Evolutionary conservation across 2,113 vertebrate species (phyloP).

Genomic region (Lanius collurio): DNA sequence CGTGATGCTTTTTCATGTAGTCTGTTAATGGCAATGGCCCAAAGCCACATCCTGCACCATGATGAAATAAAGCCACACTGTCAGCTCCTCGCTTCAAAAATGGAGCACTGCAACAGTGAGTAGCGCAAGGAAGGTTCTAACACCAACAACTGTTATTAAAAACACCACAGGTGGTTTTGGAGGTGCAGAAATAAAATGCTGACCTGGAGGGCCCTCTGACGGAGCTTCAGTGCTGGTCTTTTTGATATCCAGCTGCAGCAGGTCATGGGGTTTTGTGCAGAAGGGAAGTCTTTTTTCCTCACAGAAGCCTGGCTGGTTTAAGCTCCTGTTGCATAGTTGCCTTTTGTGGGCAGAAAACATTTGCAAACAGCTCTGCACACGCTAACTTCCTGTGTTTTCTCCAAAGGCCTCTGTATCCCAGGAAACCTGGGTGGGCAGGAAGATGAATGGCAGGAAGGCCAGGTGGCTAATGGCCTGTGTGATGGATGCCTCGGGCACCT

Average conservation of each 20-base stretch:
- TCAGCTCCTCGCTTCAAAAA: background rate
- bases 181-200: background rate
- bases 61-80: background rate
- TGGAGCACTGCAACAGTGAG: background rate
- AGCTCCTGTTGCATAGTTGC: rapidly evolving
- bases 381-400: background rate
- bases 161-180: background rate
- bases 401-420: background rate
- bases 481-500: rapidly evolving
- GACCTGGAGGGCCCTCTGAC: background rate
- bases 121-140: background rate
- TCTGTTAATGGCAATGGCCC: background rate
- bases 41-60: conserved; percentile 33
- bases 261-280: background rate
- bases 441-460: background rate
- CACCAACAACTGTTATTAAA: background rate
- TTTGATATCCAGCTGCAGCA: background rate
- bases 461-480: rapidly evolving
- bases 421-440: background rate
- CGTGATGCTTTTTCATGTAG: background rate
- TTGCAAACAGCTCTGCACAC: background rate
- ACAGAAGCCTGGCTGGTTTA: background rate
- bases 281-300: background rate
- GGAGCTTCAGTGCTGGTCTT: background rate
- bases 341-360: background rate